These are phyloP conservation scores for Oligia fasciuncula DNA, from an alignment of 2,888 invertebrate genomes.

Conservation along the genomic window DNA sequence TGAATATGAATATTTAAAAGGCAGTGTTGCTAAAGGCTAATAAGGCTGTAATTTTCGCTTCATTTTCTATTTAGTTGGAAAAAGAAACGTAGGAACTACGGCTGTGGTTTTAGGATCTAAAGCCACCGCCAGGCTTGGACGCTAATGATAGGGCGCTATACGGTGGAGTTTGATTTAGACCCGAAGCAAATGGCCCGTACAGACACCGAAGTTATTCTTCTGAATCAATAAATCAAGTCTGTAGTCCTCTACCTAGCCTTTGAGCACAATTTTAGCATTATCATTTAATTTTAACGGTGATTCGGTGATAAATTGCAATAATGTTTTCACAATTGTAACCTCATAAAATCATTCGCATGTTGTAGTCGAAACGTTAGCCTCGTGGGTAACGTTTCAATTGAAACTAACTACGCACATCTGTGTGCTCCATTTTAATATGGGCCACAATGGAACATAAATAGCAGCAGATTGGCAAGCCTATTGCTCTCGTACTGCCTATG, in stretches of 20 bases:
- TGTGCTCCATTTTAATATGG: slow-evolving; percentile 61
- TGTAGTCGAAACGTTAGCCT: slow-evolving; percentile 45
- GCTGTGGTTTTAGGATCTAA: slow-evolving; percentile 41
- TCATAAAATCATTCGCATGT: slow-evolving; percentile 52
- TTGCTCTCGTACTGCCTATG: slow-evolving; percentile 29
- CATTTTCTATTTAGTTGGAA: slow-evolving; percentile 8
- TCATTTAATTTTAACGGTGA: slow-evolving; percentile 18
- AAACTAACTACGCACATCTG: slow-evolving; percentile 60
- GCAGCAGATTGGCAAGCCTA: slow-evolving; percentile 47
- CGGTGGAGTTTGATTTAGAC: slow-evolving; percentile 28
- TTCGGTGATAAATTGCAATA: slow-evolving; percentile 23
- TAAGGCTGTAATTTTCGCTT: slow-evolving; percentile 7
- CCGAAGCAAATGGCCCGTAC: slow-evolving; percentile 40
- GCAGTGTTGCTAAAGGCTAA: not conserved
- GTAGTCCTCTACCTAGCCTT: not conserved
- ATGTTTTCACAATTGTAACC: slow-evolving; percentile 49
- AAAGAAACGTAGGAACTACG: not conserved
- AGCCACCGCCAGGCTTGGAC: slow-evolving; percentile 9
- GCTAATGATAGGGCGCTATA: slow-evolving; percentile 31
- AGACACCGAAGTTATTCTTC: slow-evolving; percentile 32
- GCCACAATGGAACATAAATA: slow-evolving; percentile 54
- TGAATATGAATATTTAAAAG: slow-evolving; percentile 21
- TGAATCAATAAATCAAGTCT: slow-evolving; percentile 47
- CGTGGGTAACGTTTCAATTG: slow-evolving; percentile 56
- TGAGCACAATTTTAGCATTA: slow-evolving; percentile 3